Evolutionary conservation across 2,113 vertebrate genomes (phyloP), one percentile per base, ranked within the genome.

Genomic region (Willisornis vidua): DNA sequence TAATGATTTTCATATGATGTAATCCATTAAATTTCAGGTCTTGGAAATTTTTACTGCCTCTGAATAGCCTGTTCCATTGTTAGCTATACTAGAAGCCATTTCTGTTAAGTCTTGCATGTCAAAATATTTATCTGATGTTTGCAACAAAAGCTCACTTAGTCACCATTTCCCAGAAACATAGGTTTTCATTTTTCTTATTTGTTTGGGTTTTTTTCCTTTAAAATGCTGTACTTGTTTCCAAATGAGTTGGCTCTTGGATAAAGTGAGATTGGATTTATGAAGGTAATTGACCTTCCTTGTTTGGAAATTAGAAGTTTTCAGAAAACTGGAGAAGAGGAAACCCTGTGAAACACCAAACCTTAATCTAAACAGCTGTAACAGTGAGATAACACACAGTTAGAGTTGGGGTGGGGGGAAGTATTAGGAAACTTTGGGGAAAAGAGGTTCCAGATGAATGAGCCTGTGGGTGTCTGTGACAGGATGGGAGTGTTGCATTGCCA

Each of bases 121-220:
- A 76, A 74, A 92, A 88, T 83, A 93, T 73, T 83, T 87, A 79
- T 72, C 24, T 82, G 66, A 39, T 91, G 33, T 82, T 94, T 91
- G 39, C 33, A 91, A 43, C 18, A 67, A 70, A 77, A 89, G 52
- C 68, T 89, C 19, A 54, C 58, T 94, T 61, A 41, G 59, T 78
- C 66, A 39, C 54, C 1, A 35, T 90, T 85, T 85, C 63, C 67
- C 31, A 83, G 82, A 58, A 93, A 76, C 62, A 7, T 1, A 26
- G 25, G 4, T 43, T 65, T 86, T 46, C 7, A 18, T 46, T 25
- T 68, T 46, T 7, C 63, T 18, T 29, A 2, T 29, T n/a, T 66
- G 19, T 8, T 65, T 43, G 5, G 62, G 31, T 7, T 41, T 73
- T 61, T 73, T 6, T 77, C 72, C 51, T 77, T 89, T 59, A 58